Conservation (phyloP, 2,888 invertebrate genomes). For the Nasonia oneida region DNA sequence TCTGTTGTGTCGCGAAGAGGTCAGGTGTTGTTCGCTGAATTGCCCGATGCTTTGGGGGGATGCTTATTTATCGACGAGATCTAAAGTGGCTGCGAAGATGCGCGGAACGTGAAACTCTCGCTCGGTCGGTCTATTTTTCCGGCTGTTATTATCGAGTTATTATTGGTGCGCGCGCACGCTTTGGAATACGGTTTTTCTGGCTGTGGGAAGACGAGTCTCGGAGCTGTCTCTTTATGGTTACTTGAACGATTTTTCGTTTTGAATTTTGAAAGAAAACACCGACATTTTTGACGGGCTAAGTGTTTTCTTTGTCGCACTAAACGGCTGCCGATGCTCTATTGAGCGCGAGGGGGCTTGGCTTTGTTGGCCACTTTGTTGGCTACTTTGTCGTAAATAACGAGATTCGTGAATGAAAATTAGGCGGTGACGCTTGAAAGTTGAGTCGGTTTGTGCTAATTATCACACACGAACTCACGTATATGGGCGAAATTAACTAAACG, state of each 20-base stretch:
- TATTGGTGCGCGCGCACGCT: neutral
- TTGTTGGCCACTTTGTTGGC: neutral
- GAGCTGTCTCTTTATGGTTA: neutral
- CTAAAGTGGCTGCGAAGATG: conserved; percentile 9
- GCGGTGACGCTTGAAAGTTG: neutral
- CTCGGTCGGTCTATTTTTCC: neutral
- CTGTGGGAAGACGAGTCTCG: neutral
- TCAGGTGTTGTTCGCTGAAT: neutral
- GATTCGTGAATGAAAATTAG: neutral
- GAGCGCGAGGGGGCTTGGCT: neutral
- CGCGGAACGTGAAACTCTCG: conserved; percentile 5
- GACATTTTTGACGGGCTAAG: neutral
- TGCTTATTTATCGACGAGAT: neutral
- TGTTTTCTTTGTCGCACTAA: conserved; percentile 8
- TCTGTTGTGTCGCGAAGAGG: conserved; percentile 8
- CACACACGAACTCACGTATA: no score
- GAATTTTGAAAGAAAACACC: neutral
- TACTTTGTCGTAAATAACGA: neutral
- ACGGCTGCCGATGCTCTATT: neutral
- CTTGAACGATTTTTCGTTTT: neutral
- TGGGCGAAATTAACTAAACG: neutral
- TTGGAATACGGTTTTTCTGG: neutral
- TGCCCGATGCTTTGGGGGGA: neutral
- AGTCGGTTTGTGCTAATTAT: neutral
- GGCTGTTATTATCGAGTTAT: neutral